Evolutionary conservation across 2,797 vertebrate species (phyloP).

Genomic region (Anguilla anguilla): DNA sequence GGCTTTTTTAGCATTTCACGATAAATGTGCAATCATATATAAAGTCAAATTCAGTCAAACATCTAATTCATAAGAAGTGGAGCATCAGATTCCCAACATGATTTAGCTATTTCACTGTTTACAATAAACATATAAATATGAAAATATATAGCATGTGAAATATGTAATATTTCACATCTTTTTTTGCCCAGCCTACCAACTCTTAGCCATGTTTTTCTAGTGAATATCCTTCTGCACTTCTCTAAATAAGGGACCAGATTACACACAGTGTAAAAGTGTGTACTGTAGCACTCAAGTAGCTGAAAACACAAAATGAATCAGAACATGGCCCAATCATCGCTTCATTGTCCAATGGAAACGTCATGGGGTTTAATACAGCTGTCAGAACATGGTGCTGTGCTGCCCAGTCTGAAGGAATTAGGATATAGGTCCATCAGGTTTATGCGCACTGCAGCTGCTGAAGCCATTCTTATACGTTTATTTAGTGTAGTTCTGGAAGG

Average conservation of each 20-base stretch:
- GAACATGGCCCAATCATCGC: not conserved
- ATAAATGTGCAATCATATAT: not conserved
- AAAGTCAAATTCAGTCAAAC: not conserved
- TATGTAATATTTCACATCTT: not conserved
- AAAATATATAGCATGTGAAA: not conserved
- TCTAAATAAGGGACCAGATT: not conserved
- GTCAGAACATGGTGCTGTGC: not conserved
- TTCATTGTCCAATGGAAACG: not conserved
- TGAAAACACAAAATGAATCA: not conserved
- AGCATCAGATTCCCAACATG: not conserved
- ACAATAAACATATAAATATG: not conserved
- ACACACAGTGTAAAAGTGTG: not conserved
- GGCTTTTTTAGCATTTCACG: not conserved
- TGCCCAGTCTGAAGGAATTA: conserved; percentile 2
- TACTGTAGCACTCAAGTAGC: not conserved
- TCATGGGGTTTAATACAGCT: not conserved
- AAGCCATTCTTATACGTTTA: not conserved
- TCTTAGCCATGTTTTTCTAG: not conserved
- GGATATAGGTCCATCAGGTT: not conserved
- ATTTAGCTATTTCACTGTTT: not conserved
- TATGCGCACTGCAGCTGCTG: not conserved
- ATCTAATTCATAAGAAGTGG: not conserved
- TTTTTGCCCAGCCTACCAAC: not conserved
- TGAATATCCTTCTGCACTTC: no score
- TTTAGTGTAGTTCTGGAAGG: not conserved